Conservation (phyloP, 2,113 vertebrate genomes). For the Gobiocypris rarus region DNA sequence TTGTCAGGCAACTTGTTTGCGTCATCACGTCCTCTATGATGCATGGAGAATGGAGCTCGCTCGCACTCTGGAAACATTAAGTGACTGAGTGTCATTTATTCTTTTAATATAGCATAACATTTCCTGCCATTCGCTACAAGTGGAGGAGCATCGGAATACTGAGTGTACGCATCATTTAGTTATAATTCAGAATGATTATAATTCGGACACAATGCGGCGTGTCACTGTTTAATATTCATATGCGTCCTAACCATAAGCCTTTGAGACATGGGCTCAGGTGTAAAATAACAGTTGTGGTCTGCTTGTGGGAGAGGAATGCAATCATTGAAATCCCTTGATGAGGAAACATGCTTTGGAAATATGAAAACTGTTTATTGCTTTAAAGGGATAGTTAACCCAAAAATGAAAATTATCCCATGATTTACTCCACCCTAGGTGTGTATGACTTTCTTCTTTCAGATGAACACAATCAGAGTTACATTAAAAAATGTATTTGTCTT, state of each 20-base stretch:
- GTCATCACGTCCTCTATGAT: slow-evolving; percentile 18
- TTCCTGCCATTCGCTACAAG: slow-evolving; percentile 29
- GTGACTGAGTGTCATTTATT: slow-evolving; percentile 38
- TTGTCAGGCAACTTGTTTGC: slow-evolving; percentile 18
- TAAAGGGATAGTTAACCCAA: too few relatives aligned
- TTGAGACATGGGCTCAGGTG: slow-evolving; percentile 19
- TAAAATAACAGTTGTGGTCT: slow-evolving; percentile 20
- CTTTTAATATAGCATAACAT: slow-evolving; percentile 39
- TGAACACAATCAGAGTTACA: too few relatives aligned
- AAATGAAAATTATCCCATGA: too few relatives aligned
- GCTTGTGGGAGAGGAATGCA: slow-evolving; percentile 39
- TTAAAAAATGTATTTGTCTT: too few relatives aligned
- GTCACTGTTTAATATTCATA: slow-evolving; percentile 43
- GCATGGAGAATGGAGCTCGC: slow-evolving; percentile 27
- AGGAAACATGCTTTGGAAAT: slow-evolving; percentile 43
- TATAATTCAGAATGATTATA: slow-evolving; percentile 36
- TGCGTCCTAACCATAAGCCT: slow-evolving; percentile 10
- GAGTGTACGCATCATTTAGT: slow-evolving; percentile 18
- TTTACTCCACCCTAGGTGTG: too few relatives aligned
- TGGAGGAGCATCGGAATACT: slow-evolving; percentile 1
- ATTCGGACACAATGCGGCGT: slow-evolving; percentile 35
- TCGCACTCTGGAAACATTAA: slow-evolving; percentile 36
- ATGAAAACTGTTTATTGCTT: slow-evolving; percentile 24
- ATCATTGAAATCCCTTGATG: slow-evolving; percentile 34
- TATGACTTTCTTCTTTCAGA: too few relatives aligned